Percentiles rank a stretch among this genome's conserved stretches.
These are phyloP conservation scores for Silurus glanis DNA, from an alignment of 2,113 vertebrate species.

Conservation along the genomic window DNA sequence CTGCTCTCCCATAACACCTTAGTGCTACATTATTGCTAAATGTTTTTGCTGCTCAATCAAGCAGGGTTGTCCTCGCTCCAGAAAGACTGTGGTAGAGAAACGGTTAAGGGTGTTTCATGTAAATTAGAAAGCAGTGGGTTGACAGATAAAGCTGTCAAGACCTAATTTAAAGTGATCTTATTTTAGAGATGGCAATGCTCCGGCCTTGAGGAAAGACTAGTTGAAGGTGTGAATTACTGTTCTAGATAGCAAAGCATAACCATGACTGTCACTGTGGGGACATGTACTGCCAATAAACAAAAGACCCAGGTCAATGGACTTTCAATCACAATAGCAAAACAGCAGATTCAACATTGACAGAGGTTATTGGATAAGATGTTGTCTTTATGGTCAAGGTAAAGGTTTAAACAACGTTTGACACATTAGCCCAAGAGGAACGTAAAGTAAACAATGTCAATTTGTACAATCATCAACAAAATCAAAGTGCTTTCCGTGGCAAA, in stretches of 20 bases:
- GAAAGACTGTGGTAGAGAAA: background rate
- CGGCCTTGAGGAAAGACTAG: conserved; percentile 52
- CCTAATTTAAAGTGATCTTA: conserved; percentile 48
- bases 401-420: background rate
- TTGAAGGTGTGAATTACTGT: conserved; percentile 39
- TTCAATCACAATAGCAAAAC: background rate
- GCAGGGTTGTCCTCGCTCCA: background rate
- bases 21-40: background rate
- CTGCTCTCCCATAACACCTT: background rate
- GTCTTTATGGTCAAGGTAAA: background rate
- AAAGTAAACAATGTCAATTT: background rate
- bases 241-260: conserved; percentile 29
- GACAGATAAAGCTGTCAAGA: conserved; percentile 28
- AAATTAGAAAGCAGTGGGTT: conserved; percentile 15
- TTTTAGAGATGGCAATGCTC: conserved; percentile 29
- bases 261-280: conserved; percentile 25
- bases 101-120: conserved; percentile 12
- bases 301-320: background rate
- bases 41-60: background rate
- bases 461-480: background rate
- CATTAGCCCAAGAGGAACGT: background rate
- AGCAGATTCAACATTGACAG: background rate
- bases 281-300: background rate
- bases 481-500: background rate
- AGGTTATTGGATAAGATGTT: background rate